Evolutionary conservation across 2,888 invertebrate species (phyloP).

Genomic region (Drosophila rubida): DNA sequence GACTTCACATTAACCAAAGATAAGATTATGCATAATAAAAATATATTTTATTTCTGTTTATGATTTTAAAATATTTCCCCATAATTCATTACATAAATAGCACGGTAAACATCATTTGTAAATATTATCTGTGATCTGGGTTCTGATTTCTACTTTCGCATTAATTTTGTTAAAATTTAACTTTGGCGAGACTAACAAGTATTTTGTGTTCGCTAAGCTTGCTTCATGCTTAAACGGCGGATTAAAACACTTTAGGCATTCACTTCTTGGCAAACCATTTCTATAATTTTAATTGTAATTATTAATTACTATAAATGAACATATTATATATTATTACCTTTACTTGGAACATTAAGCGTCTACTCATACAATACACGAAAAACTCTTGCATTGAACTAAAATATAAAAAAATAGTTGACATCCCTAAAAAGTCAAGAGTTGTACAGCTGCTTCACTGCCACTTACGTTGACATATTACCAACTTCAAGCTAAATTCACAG

Average conservation of each 20-base stretch:
- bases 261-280: no score
- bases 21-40: constrained; percentile 25
- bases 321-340: no score
- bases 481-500: constrained; percentile 32
- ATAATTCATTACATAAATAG: constrained; percentile 6
- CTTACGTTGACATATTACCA: constrained; percentile 48
- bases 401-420: neutral
- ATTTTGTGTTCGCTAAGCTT: neutral
- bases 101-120: neutral
- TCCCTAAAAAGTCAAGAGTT: neutral
- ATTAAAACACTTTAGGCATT: no score
- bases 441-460: constrained; percentile 20
- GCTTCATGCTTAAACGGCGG: no score
- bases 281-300: no score
- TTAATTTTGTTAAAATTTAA: neutral
- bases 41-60: constrained; percentile 21
- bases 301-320: no score
- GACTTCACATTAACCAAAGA: constrained; percentile 26
- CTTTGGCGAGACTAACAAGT: neutral
- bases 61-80: constrained; percentile 15
- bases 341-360: neutral
- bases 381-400: neutral
- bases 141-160: neutral
- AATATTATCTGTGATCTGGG: neutral
- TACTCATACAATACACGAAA: neutral